Conservation (phyloP, 2,888 invertebrate genomes). For the Volucella zonaria region DNA sequence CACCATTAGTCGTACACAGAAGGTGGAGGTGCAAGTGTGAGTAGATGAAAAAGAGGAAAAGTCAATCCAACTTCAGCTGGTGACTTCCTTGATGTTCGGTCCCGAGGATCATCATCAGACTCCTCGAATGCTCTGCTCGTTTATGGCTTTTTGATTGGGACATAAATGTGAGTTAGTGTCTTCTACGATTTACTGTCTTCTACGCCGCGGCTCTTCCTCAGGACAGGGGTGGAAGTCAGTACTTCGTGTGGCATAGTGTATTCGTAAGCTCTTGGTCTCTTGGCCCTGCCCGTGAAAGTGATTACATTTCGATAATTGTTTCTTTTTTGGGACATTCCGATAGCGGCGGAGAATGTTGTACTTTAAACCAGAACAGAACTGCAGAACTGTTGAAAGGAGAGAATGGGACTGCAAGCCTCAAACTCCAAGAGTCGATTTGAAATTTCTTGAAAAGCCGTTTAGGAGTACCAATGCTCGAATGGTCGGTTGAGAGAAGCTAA, state of each 20-base stretch:
- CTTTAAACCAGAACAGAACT: slow-evolving; percentile 3
- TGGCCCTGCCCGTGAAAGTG: slow-evolving; percentile 31
- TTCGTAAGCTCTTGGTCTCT: background rate
- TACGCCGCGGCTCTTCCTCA: slow-evolving; percentile 5
- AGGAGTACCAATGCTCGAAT: slow-evolving; percentile 11
- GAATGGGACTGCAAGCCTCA: too few relatives aligned
- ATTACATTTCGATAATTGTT: slow-evolving; percentile 62
- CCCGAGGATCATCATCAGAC: slow-evolving; percentile 70
- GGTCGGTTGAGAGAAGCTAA: slow-evolving; percentile 21
- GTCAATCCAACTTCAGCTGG: slow-evolving; percentile 63
- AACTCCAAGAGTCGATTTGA: slow-evolving; percentile 18
- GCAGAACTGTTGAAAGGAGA: too few relatives aligned
- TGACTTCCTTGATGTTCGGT: slow-evolving; percentile 68
- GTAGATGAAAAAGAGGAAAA: slow-evolving; percentile 25
- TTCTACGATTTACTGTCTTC: slow-evolving; percentile 48
- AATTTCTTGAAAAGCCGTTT: slow-evolving; percentile 55
- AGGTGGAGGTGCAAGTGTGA: background rate
- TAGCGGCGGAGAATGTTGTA: slow-evolving; percentile 39
- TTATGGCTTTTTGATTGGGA: slow-evolving; percentile 72
- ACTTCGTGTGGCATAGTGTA: slow-evolving; percentile 13
- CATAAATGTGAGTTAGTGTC: slow-evolving; percentile 67
- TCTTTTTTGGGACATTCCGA: slow-evolving; percentile 11
- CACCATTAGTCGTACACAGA: slow-evolving; percentile 2
- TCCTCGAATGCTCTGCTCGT: slow-evolving; percentile 61
- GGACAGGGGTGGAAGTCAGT: slow-evolving; percentile 54